phyloP scores from a whole-genome alignment of 2,888 invertebrate genomes.

The Cheilosia soror region DNA sequence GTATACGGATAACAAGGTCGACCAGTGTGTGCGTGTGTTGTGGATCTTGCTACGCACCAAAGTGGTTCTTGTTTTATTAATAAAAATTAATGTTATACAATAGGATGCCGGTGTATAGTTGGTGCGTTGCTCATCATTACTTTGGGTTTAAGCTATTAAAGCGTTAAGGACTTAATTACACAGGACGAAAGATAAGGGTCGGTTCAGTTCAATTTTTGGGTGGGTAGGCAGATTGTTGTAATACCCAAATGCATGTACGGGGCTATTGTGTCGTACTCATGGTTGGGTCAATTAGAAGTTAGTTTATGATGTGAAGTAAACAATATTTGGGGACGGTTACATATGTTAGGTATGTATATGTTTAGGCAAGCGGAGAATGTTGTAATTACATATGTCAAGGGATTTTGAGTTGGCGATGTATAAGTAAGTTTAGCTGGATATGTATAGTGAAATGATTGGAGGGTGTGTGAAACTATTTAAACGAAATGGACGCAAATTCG shows the following conservation, averaged over 20 bases:
- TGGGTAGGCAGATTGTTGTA: constrained; percentile 10
- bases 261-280: not conserved
- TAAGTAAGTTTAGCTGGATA: too few species aligned
- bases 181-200: constrained; percentile 8
- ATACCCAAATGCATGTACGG: not conserved
- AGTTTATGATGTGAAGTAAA: constrained; percentile 35
- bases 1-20: not conserved
- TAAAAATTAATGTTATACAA: constrained; percentile 34
- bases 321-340: constrained; percentile 14
- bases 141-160: constrained; percentile 28
- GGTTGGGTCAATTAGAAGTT: constrained; percentile 36
- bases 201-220: constrained; percentile 3
- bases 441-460: too few species aligned
- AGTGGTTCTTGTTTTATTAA: constrained; percentile 40
- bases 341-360: not conserved
- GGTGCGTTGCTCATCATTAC: constrained; percentile 46
- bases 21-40: not conserved
- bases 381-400: too few species aligned
- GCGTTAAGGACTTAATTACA: constrained; percentile 45
- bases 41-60: not conserved
- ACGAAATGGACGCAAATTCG: too few species aligned
- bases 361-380: not conserved
- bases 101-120: constrained; percentile 6
- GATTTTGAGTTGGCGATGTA: too few species aligned
- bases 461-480: too few species aligned